Conservation (phyloP, 2,797 vertebrate genomes). For the Clamator glandarius region DNA sequence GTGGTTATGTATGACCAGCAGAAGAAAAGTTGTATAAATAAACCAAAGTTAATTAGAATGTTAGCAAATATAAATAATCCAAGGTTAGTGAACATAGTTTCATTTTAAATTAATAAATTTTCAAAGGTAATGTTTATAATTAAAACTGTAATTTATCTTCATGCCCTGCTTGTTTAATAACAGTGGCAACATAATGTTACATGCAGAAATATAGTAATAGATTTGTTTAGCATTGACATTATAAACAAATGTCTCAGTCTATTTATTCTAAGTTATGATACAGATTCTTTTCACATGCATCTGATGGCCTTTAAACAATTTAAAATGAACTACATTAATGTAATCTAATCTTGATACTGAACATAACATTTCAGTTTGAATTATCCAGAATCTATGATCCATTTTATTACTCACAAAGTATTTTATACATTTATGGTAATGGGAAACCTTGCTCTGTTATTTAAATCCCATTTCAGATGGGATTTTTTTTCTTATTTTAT, state of each 20-base stretch:
- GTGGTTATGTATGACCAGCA: constrained; percentile 62
- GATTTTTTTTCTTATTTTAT: constrained; percentile 78
- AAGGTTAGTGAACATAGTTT: constrained; percentile 80
- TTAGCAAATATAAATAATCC: constrained; percentile 79
- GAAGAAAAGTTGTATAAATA: constrained; percentile 72
- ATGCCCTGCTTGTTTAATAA: constrained; percentile 80
- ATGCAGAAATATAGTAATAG: constrained; percentile 81
- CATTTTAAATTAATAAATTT: constrained; percentile 79
- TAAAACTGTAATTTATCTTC: constrained; percentile 83
- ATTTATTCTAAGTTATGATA: constrained; percentile 87
- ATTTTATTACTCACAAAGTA: constrained; percentile 86
- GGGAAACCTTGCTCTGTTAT: constrained; percentile 83
- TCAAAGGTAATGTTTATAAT: constrained; percentile 82
- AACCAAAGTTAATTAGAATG: constrained; percentile 80
- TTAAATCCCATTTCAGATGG: constrained; percentile 84
- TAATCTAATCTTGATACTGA: constrained; percentile 87
- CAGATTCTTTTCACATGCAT: constrained; percentile 83
- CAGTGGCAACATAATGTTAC: constrained; percentile 77
- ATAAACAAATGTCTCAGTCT: constrained; percentile 86
- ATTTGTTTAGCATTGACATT: constrained; percentile 84
- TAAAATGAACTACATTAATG: constrained; percentile 85
- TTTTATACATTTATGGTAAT: constrained; percentile 85
- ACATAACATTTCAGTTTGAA: constrained; percentile 88
- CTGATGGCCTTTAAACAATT: constrained; percentile 86
- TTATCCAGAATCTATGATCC: constrained; percentile 87